These are phyloP conservation scores for Pithys albifrons DNA, from an alignment of 2,113 vertebrate species.

Conservation along the genomic window DNA sequence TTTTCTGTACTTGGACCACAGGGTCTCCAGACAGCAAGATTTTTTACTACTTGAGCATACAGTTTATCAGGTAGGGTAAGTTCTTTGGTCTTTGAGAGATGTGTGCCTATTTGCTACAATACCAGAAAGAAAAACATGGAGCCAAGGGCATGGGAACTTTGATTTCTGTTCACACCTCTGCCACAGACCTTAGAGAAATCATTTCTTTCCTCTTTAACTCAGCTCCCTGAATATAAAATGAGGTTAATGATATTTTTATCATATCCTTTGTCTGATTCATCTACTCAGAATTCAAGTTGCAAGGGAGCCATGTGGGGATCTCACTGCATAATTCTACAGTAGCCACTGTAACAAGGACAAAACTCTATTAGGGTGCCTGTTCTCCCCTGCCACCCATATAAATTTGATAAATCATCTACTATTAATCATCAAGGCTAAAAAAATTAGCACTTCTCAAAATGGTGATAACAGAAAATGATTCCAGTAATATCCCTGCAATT, in stretches of 20 bases:
- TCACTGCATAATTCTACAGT: background rate
- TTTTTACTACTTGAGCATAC: background rate
- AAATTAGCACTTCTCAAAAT: background rate
- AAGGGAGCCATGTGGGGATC: background rate
- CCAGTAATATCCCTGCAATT: constrained; percentile 14
- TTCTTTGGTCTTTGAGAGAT: background rate
- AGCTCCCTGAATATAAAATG: constrained; percentile 13
- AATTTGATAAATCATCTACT: constrained; percentile 50
- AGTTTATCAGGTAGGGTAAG: background rate
- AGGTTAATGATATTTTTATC: constrained; percentile 48
- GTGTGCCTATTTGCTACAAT: background rate
- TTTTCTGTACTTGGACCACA: background rate
- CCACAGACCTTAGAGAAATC: constrained; percentile 24
- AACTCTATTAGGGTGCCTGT: background rate
- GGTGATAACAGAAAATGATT: constrained; percentile 3
- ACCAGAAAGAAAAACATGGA: background rate
- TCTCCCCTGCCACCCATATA: constrained; percentile 1
- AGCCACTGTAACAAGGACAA: constrained; percentile 17
- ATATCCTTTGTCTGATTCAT: constrained; percentile 15
- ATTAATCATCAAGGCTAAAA: constrained; percentile 34
- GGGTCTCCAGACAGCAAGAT: background rate
- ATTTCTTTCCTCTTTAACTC: constrained; percentile 17
- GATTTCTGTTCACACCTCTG: constrained; percentile 6
- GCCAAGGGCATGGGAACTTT: background rate
- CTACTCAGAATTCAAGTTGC: constrained; percentile 1